Evolutionary conservation across 1,140 invertebrate genomes (phyloP).

Genomic region (Hypsibius dujardini): DNA sequence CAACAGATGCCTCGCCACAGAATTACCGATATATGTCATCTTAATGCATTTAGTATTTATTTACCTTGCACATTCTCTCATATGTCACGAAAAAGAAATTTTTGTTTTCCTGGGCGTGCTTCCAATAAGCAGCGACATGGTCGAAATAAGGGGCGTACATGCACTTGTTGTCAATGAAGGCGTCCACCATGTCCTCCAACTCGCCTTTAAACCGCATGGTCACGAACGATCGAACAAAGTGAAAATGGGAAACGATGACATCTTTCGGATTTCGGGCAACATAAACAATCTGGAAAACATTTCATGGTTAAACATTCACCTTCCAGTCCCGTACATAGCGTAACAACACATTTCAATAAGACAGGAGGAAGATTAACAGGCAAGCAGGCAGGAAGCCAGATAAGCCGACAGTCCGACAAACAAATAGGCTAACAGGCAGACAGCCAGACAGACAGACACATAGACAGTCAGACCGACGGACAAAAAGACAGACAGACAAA

Average conservation of each 20-base stretch:
- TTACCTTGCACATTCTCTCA: neutral
- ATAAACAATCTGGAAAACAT: constrained; percentile 7
- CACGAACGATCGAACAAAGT: neutral
- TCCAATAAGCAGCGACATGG: neutral
- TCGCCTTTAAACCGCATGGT: neutral
- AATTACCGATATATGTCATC: neutral
- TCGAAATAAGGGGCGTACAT: neutral
- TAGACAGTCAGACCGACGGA: no score
- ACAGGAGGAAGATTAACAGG: no score
- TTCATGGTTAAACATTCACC: neutral
- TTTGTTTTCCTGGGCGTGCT: neutral
- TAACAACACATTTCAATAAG: neutral
- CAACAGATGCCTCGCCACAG: neutral
- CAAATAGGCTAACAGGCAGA: no score
- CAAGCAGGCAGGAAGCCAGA: no score
- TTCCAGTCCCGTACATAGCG: neutral
- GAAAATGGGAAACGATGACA: neutral
- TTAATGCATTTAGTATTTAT: neutral
- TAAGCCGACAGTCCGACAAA: no score
- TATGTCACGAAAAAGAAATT: neutral
- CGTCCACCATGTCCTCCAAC: neutral
- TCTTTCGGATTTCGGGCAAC: constrained; percentile 9
- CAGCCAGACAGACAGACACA: no score
- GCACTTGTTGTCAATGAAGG: neutral
- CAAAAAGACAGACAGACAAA: no score